phyloP scores from a whole-genome alignment of 2,797 vertebrate genomes.

The Xenentodon cancila region DNA sequence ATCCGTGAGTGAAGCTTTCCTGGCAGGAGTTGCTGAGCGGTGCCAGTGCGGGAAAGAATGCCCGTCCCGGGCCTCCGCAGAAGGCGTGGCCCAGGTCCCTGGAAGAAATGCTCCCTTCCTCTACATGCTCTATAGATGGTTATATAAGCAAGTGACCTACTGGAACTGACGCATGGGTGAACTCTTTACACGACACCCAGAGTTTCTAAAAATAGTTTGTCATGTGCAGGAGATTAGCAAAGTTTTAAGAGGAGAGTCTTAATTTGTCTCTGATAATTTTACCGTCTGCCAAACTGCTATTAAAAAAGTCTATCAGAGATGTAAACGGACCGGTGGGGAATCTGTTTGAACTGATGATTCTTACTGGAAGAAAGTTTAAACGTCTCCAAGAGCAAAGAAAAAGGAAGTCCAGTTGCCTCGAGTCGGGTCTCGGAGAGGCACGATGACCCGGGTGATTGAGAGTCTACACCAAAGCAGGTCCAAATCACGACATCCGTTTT shows the following conservation, averaged over 20 bases:
- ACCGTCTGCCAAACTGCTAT: no score
- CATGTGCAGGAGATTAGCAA: slow-evolving; percentile 8
- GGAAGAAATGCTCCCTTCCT: slow-evolving; percentile 48
- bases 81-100: slow-evolving; percentile 19
- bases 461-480: no score
- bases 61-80: slow-evolving; percentile 24
- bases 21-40: slow-evolving; percentile 58
- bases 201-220: slow-evolving; percentile 13
- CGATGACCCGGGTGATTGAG: no score
- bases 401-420: no score
- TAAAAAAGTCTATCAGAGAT: no score
- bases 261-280: background rate
- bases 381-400: no score
- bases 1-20: slow-evolving; percentile 70
- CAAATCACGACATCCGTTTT: no score
- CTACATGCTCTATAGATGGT: slow-evolving; percentile 40
- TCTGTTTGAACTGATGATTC: no score
- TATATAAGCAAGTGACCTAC: slow-evolving; percentile 43
- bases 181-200: slow-evolving; percentile 2
- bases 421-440: no score
- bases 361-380: no score
- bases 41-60: slow-evolving; percentile 63
- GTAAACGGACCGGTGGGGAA: no score
- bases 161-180: slow-evolving; percentile 30
- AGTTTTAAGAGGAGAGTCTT: background rate